Percentiles rank a stretch among this genome's conserved stretches.
Conservation (phyloP, 2,888 invertebrate species). For the Zele albiditarsus region DNA sequence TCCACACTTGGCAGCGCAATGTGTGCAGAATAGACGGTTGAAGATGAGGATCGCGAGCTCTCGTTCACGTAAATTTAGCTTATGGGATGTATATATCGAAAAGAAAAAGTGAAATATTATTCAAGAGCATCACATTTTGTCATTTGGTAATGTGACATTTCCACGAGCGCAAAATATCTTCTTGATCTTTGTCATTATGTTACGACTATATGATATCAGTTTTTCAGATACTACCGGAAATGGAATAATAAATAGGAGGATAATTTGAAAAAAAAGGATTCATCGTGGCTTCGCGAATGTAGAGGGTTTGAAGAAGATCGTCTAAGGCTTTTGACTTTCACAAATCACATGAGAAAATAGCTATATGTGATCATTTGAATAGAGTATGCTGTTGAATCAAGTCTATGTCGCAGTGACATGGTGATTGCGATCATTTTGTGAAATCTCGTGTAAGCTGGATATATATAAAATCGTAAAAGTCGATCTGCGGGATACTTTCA, state of each 20-base stretch:
- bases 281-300: too few species aligned
- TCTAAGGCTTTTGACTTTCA: not conserved
- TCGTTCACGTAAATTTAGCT: not conserved
- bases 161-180: not conserved
- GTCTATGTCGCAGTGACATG: not conserved
- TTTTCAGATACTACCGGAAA: not conserved
- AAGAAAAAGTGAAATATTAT: conserved; percentile 4
- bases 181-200: not conserved
- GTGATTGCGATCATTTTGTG: conserved; percentile 2
- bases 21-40: conserved; percentile 2
- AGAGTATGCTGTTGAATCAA: not conserved
- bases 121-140: not conserved
- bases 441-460: not conserved
- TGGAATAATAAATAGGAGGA: not conserved
- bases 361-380: not conserved
- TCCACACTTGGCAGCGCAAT: not conserved
- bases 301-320: not conserved
- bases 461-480: conserved; percentile 10
- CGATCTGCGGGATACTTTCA: conserved; percentile 20
- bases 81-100: not conserved
- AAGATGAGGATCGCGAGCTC: not conserved
- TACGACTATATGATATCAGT: not conserved
- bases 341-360: not conserved
- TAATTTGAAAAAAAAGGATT: not conserved
- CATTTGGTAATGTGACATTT: not conserved